phyloP scores from a whole-genome alignment of 2,888 invertebrate genomes.

The Caenorhabditis afra region DNA sequence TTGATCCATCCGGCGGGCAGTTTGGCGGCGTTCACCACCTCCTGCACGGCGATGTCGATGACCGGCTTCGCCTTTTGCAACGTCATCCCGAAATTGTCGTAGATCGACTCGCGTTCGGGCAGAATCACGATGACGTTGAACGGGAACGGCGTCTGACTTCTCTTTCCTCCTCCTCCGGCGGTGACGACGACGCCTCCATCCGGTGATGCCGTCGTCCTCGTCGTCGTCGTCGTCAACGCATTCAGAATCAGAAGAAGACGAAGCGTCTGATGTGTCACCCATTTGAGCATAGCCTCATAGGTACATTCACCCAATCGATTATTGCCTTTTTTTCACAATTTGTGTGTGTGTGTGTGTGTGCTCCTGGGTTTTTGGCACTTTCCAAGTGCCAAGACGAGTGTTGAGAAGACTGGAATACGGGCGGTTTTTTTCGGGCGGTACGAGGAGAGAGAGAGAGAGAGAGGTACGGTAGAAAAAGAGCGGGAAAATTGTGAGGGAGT shows the following conservation, averaged over 20 bases:
- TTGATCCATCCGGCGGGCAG: conserved; percentile 77
- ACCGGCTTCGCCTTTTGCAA: conserved; percentile 76
- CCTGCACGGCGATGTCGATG: conserved; percentile 78
- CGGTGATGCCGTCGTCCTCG: background rate
- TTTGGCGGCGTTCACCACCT: conserved; percentile 61
- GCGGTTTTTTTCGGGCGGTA: no score
- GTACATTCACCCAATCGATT: conserved; percentile 52
- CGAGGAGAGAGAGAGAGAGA: conserved; percentile 26
- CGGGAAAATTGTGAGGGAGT: no score
- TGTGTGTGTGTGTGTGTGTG: no score
- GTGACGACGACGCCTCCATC: conserved; percentile 2
- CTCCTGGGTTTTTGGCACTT: no score
- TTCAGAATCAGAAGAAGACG: no score
- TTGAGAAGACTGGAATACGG: no score
- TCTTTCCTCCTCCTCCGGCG: no score
- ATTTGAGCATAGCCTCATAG: conserved; percentile 61
- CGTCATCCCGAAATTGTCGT: conserved; percentile 79
- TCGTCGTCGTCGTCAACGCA: conserved; percentile 22
- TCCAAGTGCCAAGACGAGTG: no score
- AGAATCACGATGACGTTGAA: conserved; percentile 78
- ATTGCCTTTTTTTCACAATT: background rate
- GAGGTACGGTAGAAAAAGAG: no score
- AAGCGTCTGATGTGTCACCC: conserved; percentile 26
- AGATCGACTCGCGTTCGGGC: conserved; percentile 73
- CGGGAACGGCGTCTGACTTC: conserved; percentile 57